Percentiles rank a stretch among this genome's conserved stretches.
These are phyloP conservation scores for Todiramphus chloris DNA, from an alignment of 2,113 vertebrate genomes.

Conservation along the genomic window DNA sequence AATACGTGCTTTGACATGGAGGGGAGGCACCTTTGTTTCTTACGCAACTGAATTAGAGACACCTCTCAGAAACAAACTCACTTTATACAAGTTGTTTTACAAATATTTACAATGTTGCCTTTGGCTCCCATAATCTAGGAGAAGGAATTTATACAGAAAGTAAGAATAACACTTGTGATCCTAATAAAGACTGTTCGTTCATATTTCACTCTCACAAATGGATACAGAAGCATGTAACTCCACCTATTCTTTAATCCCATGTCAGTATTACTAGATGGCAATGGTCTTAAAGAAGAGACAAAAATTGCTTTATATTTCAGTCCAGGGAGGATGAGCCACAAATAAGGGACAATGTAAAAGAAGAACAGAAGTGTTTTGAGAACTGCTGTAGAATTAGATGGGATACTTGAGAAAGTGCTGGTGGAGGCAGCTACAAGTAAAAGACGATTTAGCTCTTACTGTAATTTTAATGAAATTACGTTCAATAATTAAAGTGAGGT, in stretches of 20 bases:
- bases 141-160: not conserved
- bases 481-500: not conserved
- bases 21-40: not conserved
- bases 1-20: not conserved
- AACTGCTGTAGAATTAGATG: not conserved
- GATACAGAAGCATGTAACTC: not conserved
- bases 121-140: not conserved
- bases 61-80: not conserved
- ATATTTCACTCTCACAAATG: not conserved
- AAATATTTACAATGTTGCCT: not conserved
- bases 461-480: not conserved
- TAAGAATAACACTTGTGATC: not conserved
- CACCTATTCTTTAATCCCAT: not conserved
- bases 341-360: not conserved
- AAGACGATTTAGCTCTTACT: not conserved
- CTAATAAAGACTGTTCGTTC: not conserved
- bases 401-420: not conserved
- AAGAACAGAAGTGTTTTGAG: not conserved
- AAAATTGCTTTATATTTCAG: not conserved
- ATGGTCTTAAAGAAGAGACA: not conserved
- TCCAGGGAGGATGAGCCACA: not conserved
- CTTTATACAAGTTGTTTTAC: not conserved
- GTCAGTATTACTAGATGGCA: not conserved
- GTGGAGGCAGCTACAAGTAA: not conserved
- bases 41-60: not conserved